These are phyloP conservation scores for Notothenia rossii DNA, from an alignment of 2,113 vertebrate genomes.

Conservation along the genomic window DNA sequence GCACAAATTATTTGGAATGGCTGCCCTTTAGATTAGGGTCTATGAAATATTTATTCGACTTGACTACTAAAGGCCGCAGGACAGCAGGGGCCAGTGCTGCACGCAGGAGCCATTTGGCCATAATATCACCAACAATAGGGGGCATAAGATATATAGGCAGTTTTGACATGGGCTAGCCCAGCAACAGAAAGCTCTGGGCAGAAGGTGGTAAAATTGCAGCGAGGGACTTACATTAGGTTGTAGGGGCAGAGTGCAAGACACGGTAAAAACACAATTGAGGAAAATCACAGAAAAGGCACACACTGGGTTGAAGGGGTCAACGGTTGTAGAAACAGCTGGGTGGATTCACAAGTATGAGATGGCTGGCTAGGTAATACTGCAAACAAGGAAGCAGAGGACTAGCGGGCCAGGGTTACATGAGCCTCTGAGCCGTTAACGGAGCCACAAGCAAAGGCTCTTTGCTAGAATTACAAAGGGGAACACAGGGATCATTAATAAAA, in stretches of 20 bases:
- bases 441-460: background rate
- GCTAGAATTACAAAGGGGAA: conserved; percentile 29
- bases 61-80: conserved; percentile 23
- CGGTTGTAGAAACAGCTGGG: background rate
- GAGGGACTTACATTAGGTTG: conserved; percentile 25
- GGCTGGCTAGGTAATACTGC: conserved; percentile 14
- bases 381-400: conserved; percentile 31
- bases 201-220: conserved; percentile 25
- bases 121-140: conserved; percentile 40
- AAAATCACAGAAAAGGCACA: conserved; percentile 2
- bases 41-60: conserved; percentile 63
- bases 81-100: conserved; percentile 41
- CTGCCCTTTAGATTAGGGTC: conserved; percentile 31
- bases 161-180: background rate
- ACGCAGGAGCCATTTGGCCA: conserved; percentile 52
- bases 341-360: background rate
- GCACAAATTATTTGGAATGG: conserved; percentile 50
- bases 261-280: conserved; percentile 12
- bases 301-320: background rate
- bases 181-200: conserved; percentile 25
- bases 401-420: conserved; percentile 43
- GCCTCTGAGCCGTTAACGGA: conserved; percentile 55
- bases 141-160: conserved; percentile 27
- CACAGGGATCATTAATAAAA: conserved; percentile 49
- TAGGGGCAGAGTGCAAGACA: background rate